phyloP scores from a whole-genome alignment of 2,113 vertebrate genomes.

The Nothoprocta pentlandii region DNA sequence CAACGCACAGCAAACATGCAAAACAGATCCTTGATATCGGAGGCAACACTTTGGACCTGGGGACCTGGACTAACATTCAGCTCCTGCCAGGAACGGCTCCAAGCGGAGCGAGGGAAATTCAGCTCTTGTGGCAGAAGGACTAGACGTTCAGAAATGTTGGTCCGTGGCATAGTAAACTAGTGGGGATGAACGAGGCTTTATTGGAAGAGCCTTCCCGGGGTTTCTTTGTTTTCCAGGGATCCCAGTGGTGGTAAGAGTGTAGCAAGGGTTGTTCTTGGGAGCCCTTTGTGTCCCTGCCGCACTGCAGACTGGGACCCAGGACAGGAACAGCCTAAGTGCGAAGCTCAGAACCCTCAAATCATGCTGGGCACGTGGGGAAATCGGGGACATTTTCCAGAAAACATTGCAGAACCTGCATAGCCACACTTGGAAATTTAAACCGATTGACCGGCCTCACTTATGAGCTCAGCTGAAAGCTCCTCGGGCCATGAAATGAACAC shows the following conservation, averaged over 20 bases:
- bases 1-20: fast-evolving
- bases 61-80: background rate
- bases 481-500: background rate
- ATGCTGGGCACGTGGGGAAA: background rate
- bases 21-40: background rate
- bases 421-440: fast-evolving
- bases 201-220: background rate
- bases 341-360: background rate
- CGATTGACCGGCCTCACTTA: background rate
- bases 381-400: background rate
- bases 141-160: fast-evolving
- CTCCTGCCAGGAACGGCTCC: background rate
- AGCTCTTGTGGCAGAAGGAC: background rate
- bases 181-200: background rate
- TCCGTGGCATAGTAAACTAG: background rate
- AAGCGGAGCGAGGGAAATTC: background rate
- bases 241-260: background rate
- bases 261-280: background rate
- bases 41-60: background rate
- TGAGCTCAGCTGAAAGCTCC: background rate
- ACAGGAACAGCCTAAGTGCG: background rate
- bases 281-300: too few relatives aligned
- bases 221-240: background rate
- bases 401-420: background rate
- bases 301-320: too few relatives aligned